Conservation (phyloP, 1,140 invertebrate genomes). For the Drosophila carrolli region DNA sequence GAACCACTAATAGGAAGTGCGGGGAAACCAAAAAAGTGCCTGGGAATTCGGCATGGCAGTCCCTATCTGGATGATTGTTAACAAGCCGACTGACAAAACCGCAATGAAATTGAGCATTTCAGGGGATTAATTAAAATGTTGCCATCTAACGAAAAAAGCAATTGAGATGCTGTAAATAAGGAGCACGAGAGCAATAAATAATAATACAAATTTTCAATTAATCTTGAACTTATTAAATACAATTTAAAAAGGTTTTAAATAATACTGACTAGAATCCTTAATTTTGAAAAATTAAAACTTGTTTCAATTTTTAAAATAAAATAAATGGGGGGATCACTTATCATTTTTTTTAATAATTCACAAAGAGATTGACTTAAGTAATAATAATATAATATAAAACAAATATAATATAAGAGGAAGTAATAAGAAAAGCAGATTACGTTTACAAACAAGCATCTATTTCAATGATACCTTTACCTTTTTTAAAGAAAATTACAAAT, state of each 20-base stretch:
- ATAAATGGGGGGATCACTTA: no score
- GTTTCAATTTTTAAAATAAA: no score
- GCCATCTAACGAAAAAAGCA: slow-evolving; percentile 35
- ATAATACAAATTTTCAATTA: background rate
- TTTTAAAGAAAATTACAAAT: no score
- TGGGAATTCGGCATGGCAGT: background rate
- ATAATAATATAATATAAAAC: no score
- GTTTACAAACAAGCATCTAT: no score
- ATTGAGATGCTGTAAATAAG: slow-evolving; percentile 12
- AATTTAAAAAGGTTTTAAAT: background rate
- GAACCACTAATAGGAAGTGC: slow-evolving; percentile 4
- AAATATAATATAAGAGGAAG: no score
- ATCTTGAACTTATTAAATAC: background rate
- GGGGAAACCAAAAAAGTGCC: slow-evolving; percentile 14
- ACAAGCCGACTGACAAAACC: slow-evolving; percentile 60
- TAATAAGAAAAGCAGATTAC: no score
- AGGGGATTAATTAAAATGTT: slow-evolving; percentile 71
- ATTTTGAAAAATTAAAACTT: no score
- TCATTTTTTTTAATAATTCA: no score
- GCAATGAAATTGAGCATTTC: slow-evolving; percentile 62
- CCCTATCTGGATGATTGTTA: slow-evolving; percentile 44
- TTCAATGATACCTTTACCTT: no score
- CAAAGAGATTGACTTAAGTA: no score
- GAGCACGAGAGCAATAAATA: background rate
- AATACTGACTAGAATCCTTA: no score